phyloP scores from a whole-genome alignment of 2,113 vertebrate genomes.

The Percopsis transmontana region DNA sequence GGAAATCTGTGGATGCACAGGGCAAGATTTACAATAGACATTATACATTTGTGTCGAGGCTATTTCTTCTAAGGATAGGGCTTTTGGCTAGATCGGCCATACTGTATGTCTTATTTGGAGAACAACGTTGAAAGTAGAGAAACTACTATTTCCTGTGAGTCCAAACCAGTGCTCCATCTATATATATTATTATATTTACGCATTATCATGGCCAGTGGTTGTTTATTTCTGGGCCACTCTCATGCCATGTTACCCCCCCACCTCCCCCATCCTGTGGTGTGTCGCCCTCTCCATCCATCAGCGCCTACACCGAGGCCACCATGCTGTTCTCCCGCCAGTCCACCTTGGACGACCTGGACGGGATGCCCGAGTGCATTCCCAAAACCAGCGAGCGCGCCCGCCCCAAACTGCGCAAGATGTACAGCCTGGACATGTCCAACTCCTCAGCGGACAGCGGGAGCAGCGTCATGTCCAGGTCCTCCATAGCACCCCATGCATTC shows the following conservation, averaged over 20 bases:
- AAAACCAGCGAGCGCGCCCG: slow-evolving; percentile 97
- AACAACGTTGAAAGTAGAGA: too few species aligned
- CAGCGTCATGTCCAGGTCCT: slow-evolving; percentile 97
- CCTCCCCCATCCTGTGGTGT: slow-evolving; percentile 27
- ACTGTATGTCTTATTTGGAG: too few species aligned
- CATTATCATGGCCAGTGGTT: neutral
- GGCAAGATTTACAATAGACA: too few species aligned
- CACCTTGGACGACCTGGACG: slow-evolving; percentile 97
- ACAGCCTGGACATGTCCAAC: slow-evolving; percentile 91
- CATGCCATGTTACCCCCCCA: slow-evolving; percentile 14
- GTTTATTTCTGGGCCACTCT: neutral
- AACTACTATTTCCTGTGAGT: too few species aligned
- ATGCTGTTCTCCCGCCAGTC: slow-evolving; percentile 96
- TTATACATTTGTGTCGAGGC: too few species aligned
- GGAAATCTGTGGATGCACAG: too few species aligned
- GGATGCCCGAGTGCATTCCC: slow-evolving; percentile 89
- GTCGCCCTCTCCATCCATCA: slow-evolving; percentile 68
- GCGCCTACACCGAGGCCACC: slow-evolving; percentile 96
- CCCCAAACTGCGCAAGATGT: slow-evolving; percentile 95
- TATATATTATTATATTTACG: too few species aligned
- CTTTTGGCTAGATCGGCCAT: too few species aligned
- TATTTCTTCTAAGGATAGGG: too few species aligned
- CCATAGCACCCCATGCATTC: slow-evolving; percentile 29
- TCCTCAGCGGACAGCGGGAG: slow-evolving; percentile 94
- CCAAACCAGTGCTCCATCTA: too few species aligned